These are phyloP conservation scores for Aleadryas rufinucha DNA, from an alignment of 2,113 vertebrate genomes.

Conservation along the genomic window DNA sequence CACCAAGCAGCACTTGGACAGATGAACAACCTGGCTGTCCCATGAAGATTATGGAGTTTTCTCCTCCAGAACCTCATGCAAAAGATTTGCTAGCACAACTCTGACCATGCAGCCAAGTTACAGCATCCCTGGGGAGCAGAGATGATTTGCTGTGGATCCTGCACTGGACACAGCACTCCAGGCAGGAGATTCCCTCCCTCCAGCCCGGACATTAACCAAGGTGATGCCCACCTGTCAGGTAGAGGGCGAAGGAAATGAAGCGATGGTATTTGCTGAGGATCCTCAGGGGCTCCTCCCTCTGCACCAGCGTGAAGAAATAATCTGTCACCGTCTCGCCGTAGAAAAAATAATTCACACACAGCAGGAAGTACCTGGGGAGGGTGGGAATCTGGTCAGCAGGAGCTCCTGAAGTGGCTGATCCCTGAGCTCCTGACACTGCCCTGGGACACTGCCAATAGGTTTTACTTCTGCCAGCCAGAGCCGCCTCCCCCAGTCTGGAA, in stretches of 20 bases:
- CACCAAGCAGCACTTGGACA: not conserved
- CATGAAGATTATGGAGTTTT: not conserved
- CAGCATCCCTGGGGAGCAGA: not conserved
- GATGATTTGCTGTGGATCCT: not conserved
- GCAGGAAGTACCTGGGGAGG: slow-evolving; percentile 90
- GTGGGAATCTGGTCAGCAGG: not conserved
- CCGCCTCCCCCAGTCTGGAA: not conserved
- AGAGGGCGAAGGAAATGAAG: slow-evolving; percentile 96
- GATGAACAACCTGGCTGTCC: not conserved
- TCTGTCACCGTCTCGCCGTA: slow-evolving; percentile 96
- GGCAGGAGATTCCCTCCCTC: not conserved
- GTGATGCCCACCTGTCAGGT: slow-evolving; percentile 83
- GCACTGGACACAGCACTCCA: not conserved
- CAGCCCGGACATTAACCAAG: not conserved
- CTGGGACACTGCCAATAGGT: not conserved
- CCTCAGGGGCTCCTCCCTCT: slow-evolving; percentile 92
- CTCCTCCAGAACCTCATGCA: not conserved
- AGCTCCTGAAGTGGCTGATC: not conserved
- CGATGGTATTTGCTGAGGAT: slow-evolving; percentile 99
- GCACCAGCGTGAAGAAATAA: slow-evolving; percentile 97
- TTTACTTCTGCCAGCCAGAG: not conserved
- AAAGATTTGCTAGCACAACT: not conserved
- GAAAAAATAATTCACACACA: slow-evolving; percentile 99
- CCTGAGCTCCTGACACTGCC: not conserved
- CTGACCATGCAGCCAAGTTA: not conserved